A percentile compares a stretch with the other conserved stretches of the same genome.
These are phyloP conservation scores for Cyrtodaria siliqua DNA, from an alignment of 2,888 invertebrate species.

Conservation along the genomic window DNA sequence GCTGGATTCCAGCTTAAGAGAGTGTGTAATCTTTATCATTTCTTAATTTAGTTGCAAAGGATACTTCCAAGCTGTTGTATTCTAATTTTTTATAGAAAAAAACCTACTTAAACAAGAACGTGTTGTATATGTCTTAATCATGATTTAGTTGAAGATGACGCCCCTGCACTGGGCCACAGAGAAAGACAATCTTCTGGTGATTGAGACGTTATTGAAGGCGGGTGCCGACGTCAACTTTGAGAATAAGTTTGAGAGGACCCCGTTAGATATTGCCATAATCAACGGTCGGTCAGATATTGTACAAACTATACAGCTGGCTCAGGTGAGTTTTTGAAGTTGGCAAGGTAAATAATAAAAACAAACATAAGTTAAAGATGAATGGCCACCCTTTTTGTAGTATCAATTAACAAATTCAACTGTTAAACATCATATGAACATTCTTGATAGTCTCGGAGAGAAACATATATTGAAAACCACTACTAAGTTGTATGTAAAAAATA, in stretches of 20 bases:
- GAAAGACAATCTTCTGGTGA: constrained; percentile 91
- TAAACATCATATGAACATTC: no score
- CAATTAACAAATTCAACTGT: no score
- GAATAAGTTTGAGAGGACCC: constrained; percentile 88
- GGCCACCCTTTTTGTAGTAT: no score
- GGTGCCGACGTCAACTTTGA: constrained; percentile 91
- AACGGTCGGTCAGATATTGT: constrained; percentile 88
- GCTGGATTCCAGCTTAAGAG: no score
- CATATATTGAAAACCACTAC: no score
- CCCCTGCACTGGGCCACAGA: constrained; percentile 98
- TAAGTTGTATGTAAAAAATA: no score
- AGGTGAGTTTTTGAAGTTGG: no score
- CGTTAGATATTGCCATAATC: constrained; percentile 86
- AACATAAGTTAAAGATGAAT: no score
- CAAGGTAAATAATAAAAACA: no score
- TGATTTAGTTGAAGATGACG: constrained; percentile 94
- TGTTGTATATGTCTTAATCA: constrained; percentile 47
- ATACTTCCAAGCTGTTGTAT: background rate
- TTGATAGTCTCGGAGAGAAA: no score
- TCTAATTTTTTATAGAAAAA: background rate
- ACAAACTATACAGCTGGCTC: constrained; percentile 81
- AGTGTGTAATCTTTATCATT: no score
- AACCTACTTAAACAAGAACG: background rate
- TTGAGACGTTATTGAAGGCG: constrained; percentile 90
- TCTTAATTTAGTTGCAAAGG: background rate